Percentiles rank a stretch among this genome's conserved stretches.
These are phyloP conservation scores for Sebastes kiyomatsui DNA, from an alignment of 2,797 vertebrate genomes.

Conservation along the genomic window DNA sequence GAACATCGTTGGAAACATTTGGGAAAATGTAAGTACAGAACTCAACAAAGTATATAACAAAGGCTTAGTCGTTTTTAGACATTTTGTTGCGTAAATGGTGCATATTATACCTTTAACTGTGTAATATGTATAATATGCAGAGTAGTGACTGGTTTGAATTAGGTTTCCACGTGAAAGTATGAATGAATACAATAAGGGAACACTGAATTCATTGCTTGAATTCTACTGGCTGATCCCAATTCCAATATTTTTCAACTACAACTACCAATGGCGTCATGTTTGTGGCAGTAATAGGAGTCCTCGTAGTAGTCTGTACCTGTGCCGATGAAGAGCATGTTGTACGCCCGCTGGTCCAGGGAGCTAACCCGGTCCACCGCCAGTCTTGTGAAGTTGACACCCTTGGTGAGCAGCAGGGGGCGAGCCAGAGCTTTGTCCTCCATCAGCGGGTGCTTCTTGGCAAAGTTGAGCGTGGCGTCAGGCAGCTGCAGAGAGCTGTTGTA, in stretches of 20 bases:
- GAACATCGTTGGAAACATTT: neutral
- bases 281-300: neutral
- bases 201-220: neutral
- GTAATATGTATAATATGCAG: too few relatives aligned
- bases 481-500: constrained; percentile 92
- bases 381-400: constrained; percentile 92
- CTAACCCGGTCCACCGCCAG: constrained; percentile 89
- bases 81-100: neutral
- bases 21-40: neutral
- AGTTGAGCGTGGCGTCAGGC: constrained; percentile 95
- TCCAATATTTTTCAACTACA: neutral
- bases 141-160: too few relatives aligned
- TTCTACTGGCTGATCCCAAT: neutral
- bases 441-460: constrained; percentile 97
- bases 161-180: too few relatives aligned
- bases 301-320: constrained; percentile 83
- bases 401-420: constrained; percentile 92
- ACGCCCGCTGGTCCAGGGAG: constrained; percentile 85
- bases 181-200: neutral
- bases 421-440: constrained; percentile 90
- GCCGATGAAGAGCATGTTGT: constrained; percentile 93
- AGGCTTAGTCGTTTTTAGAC: neutral
- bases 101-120: neutral
- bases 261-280: neutral
- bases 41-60: neutral